phyloP scores from a whole-genome alignment of 2,888 invertebrate genomes.

The Gandaritis pyraliata region DNA sequence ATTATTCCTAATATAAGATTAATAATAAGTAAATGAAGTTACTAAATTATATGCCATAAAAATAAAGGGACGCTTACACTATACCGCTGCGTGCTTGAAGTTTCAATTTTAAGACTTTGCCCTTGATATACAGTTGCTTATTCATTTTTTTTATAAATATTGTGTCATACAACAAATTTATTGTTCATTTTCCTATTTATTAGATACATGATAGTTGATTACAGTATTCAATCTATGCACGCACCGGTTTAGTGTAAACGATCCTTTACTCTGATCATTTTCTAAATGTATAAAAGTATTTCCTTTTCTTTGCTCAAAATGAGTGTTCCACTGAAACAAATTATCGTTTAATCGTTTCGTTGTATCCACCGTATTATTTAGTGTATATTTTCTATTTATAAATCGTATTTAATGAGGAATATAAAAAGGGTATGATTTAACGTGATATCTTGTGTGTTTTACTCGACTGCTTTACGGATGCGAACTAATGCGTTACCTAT shows the following conservation, averaged over 20 bases:
- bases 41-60: slow-evolving; percentile 24
- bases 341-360: slow-evolving; percentile 55
- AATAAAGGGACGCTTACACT: slow-evolving; percentile 15
- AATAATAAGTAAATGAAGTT: slow-evolving; percentile 17
- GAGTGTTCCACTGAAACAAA: slow-evolving; percentile 51
- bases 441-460: slow-evolving; percentile 72
- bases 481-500: no score
- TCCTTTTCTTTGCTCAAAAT: slow-evolving; percentile 79
- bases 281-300: slow-evolving; percentile 26
- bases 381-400: slow-evolving; percentile 74
- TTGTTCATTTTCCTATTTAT: not conserved
- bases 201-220: no score
- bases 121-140: not conserved
- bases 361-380: slow-evolving; percentile 72
- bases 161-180: no score
- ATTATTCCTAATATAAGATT: slow-evolving; percentile 12
- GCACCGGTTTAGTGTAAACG: slow-evolving; percentile 10
- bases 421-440: slow-evolving; percentile 80
- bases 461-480: slow-evolving; percentile 37
- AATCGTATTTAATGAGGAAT: slow-evolving; percentile 70
- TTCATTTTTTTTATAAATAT: not conserved
- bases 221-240: no score
- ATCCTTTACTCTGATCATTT: slow-evolving; percentile 10
- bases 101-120: not conserved
- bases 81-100: slow-evolving; percentile 5